phyloP scores from a whole-genome alignment of 2,888 invertebrate genomes.

The Drosophila ezoana region DNA sequence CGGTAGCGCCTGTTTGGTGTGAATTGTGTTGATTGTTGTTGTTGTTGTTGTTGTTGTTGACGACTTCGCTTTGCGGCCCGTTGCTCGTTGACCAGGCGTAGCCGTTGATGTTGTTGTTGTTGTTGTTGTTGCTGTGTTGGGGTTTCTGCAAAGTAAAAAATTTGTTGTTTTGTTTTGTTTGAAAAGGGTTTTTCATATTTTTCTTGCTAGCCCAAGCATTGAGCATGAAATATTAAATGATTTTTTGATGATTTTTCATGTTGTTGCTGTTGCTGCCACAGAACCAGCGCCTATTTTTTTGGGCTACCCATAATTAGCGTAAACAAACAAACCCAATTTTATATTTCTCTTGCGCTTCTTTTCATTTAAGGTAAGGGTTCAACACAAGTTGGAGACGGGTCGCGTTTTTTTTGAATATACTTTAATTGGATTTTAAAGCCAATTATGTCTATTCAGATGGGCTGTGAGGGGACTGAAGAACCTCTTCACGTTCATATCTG shows the following conservation, averaged over 20 bases:
- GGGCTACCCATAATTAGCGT: conserved; percentile 56
- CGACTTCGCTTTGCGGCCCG: conserved; percentile 36
- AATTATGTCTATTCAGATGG: conserved; percentile 27
- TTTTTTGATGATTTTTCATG: conserved; percentile 63
- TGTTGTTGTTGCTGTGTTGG: conserved; percentile 52
- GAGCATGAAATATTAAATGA: conserved; percentile 62
- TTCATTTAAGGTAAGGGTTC: conserved; percentile 18
- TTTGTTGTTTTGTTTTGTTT: conserved; percentile 40
- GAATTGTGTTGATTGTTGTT: conserved; percentile 52
- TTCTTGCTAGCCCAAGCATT: conserved; percentile 42
- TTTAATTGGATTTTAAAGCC: conserved; percentile 52
- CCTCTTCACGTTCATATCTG: no score
- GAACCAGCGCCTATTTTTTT: conserved; percentile 12
- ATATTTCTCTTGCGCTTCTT: conserved; percentile 35
- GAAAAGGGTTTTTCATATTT: conserved; percentile 56
- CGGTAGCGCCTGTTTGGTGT: conserved; percentile 36
- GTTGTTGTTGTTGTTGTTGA: conserved; percentile 40
- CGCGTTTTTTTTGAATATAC: conserved; percentile 9
- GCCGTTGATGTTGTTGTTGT: conserved; percentile 45
- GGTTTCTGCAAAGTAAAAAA: conserved; percentile 67
- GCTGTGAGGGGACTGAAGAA: background rate
- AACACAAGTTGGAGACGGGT: conserved; percentile 20
- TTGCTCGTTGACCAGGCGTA: conserved; percentile 62
- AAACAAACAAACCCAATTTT: conserved; percentile 57
- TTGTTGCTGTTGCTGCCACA: conserved; percentile 14